phyloP scores from a whole-genome alignment of 2,113 vertebrate genomes.

The Pelobates fuscus region DNA sequence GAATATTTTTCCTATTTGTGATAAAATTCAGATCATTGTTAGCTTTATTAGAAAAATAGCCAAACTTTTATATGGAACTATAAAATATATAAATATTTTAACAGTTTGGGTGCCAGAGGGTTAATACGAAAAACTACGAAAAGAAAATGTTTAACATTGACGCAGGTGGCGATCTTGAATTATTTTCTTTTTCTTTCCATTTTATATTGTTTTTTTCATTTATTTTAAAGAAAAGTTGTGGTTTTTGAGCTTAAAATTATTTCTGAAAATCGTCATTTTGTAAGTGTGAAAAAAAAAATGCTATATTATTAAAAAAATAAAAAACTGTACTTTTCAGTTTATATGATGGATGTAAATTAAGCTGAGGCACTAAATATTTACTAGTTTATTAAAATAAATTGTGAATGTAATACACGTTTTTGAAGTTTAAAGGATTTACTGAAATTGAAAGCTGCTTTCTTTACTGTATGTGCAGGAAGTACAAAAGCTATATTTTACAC shows the following conservation, averaged over 20 bases:
- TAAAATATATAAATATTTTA: slow-evolving; percentile 4
- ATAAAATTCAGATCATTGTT: background rate
- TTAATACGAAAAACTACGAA: slow-evolving; percentile 50
- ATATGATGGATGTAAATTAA: slow-evolving; percentile 90
- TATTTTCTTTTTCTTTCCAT: slow-evolving; percentile 81
- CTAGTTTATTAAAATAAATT: slow-evolving; percentile 90
- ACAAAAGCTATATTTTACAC: slow-evolving; percentile 74
- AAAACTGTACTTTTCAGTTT: slow-evolving; percentile 79
- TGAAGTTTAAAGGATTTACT: slow-evolving; percentile 83
- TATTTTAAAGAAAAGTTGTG: slow-evolving; percentile 87
- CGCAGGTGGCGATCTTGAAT: slow-evolving; percentile 87
- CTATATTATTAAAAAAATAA: slow-evolving; percentile 75
- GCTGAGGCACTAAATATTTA: slow-evolving; percentile 89
- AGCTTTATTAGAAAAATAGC: slow-evolving; percentile 18
- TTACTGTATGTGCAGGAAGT: slow-evolving; percentile 83
- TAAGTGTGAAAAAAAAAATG: slow-evolving; percentile 85
- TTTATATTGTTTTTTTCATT: slow-evolving; percentile 63
- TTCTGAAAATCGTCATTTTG: slow-evolving; percentile 92
- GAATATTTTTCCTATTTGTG: slow-evolving; percentile 3
- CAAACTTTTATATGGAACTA: background rate
- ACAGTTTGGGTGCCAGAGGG: background rate
- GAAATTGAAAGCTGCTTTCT: slow-evolving; percentile 94
- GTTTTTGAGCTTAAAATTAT: slow-evolving; percentile 94
- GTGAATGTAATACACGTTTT: slow-evolving; percentile 97
- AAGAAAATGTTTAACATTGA: slow-evolving; percentile 73